Evolutionary conservation across 2,113 vertebrate genomes (phyloP), one percentile per base, ranked within the genome.

Genomic region (Hiodon tergisus): DNA sequence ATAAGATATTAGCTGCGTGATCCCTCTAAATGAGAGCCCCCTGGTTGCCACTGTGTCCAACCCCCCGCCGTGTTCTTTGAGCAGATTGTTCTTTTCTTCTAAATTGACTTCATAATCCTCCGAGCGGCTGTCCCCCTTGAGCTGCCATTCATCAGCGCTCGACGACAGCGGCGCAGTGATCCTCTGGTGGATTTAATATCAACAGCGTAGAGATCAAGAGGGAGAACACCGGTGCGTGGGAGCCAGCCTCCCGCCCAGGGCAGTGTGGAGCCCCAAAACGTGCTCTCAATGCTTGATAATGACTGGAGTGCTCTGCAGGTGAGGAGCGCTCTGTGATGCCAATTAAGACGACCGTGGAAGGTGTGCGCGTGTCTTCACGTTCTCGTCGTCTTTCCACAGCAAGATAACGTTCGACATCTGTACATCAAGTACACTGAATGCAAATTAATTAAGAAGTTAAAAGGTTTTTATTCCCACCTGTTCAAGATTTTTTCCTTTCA

Each of bases 51-150:
- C 81, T 79, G 83, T 79, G 69, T 67, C 66, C 67, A 77, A 79
- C 80, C 83, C 80, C 82, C 47, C 77, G 78, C 81, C 84, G 76
- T 80, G 79, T 82, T 83, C 85, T 81, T 67, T 2, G 76, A 77
- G 76, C 74, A 84, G 85, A 86, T 85, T 79, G 86, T 79, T 84
- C 73, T 73, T 72, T 77, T 85, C 78, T 74, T 82, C 84, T 80
- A 84, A 84, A 85, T 84, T 81, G 84, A 86, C 85, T 85, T 59
- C 78, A 78, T 87, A 85, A 86, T 86, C 85, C 81, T 68, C 72
- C 82, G 74, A 74, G 74, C 80, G 79, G 77, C 76, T 77, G 77
- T 81, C 71, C 69, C 75, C 78, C 80, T 77, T n/a, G 46, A 47
- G 3, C 16, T 11, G 31, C 46, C 9, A 72, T 78, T 80, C 83